These are phyloP conservation scores for Brienomyrus longianalis DNA, from an alignment of 2,113 vertebrate species.

Conservation along the genomic window DNA sequence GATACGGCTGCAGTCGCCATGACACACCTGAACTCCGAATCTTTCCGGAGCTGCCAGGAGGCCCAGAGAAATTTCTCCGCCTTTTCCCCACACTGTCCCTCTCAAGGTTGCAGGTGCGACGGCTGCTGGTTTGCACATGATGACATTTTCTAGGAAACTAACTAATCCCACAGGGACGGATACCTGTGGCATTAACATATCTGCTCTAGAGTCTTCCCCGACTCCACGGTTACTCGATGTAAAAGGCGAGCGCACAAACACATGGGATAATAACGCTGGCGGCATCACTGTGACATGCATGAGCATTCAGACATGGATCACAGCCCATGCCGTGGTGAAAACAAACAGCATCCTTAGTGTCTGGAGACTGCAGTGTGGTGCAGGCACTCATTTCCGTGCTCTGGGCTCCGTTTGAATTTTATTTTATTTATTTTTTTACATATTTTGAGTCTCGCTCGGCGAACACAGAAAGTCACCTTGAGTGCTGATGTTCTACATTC, in stretches of 20 bases:
- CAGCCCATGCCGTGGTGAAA: not conserved
- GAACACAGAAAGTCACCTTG: slow-evolving; percentile 6
- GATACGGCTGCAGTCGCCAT: not conserved
- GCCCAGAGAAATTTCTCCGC: not conserved
- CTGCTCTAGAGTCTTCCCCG: not conserved
- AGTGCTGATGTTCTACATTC: slow-evolving; percentile 8
- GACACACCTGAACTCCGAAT: not conserved
- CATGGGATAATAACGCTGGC: not conserved
- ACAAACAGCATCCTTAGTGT: not conserved
- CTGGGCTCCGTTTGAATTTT: not conserved
- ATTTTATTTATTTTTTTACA: not conserved
- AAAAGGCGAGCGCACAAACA: not conserved
- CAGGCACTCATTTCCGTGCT: not conserved
- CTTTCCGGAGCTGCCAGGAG: not conserved
- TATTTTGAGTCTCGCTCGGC: not conserved
- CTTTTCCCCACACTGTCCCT: not conserved
- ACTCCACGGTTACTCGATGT: not conserved
- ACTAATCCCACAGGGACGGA: not conserved
- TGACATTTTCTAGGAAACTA: not conserved
- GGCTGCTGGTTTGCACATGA: not conserved
- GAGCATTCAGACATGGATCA: not conserved
- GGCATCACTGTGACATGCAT: slow-evolving; percentile 32
- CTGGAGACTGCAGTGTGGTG: not conserved
- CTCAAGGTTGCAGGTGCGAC: not conserved
- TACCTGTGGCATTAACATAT: not conserved